A percentile compares a stretch with the other conserved stretches of the same genome.
Evolutionary conservation across 1,140 invertebrate genomes (phyloP).

Genomic region (Stenopsyche tienmushanensis): DNA sequence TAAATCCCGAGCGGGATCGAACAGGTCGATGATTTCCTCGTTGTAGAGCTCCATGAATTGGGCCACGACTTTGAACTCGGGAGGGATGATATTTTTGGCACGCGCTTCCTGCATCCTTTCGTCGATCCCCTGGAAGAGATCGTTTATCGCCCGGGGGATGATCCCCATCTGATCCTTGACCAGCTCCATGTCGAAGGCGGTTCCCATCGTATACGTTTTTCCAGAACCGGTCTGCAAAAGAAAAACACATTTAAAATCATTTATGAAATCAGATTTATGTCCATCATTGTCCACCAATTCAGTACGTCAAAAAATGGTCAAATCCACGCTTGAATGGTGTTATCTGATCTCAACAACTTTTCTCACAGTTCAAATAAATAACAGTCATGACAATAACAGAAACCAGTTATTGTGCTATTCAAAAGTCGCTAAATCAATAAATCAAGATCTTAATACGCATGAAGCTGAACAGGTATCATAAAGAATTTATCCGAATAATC

Average conservation of each 20-base stretch:
- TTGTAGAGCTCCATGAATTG: conserved; percentile 95
- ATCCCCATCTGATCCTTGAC: conserved; percentile 78
- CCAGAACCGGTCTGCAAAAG: conserved; percentile 83
- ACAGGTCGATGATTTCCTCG: conserved; percentile 92
- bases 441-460: no score
- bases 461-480: no score
- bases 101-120: conserved; percentile 62
- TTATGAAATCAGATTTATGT: neutral
- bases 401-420: no score
- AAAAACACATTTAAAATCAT: conserved; percentile 13
- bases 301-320: neutral
- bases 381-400: no score
- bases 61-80: conserved; percentile 78
- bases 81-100: conserved; percentile 63
- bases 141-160: conserved; percentile 89
- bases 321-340: no score
- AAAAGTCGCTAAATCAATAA: no score
- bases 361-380: no score
- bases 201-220: conserved; percentile 99
- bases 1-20: conserved; percentile 69
- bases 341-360: no score
- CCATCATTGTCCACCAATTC: neutral
- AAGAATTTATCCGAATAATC: no score
- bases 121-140: conserved; percentile 84
- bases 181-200: conserved; percentile 87